Percentiles rank a stretch among this genome's conserved stretches.
Conservation (phyloP, 53 echinoderm and acorn worm genomes). For the Holothuria leucospilota region DNA sequence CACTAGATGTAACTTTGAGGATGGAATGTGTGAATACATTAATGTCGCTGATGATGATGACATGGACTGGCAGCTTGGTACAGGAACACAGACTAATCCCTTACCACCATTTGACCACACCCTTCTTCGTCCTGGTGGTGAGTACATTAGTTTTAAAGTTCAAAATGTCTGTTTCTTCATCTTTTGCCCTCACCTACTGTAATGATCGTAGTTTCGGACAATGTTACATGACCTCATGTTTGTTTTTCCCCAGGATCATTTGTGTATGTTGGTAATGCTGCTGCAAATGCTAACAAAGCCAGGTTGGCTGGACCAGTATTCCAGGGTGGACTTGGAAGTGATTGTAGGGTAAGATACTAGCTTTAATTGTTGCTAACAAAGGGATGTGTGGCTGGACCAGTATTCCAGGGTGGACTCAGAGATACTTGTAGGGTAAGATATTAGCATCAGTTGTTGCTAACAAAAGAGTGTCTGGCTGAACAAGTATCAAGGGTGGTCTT, state of each 20-base stretch:
- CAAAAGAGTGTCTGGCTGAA: no score
- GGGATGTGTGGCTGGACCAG: no score
- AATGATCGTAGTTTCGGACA: no score
- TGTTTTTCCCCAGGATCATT: not conserved
- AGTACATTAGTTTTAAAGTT: not conserved
- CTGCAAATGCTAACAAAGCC: slow-evolving; percentile 31
- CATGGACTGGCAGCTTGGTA: not conserved
- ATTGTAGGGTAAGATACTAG: not conserved
- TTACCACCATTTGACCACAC: slow-evolving; percentile 38
- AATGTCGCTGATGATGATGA: slow-evolving; percentile 40
- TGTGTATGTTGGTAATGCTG: slow-evolving; percentile 44
- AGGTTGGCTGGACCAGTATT: slow-evolving; percentile 19
- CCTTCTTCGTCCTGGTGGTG: slow-evolving; percentile 19
- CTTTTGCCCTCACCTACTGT: no score
- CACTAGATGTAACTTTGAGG: slow-evolving; percentile 80
- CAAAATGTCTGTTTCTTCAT: no score
- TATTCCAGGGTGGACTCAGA: no score
- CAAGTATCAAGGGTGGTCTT: no score
- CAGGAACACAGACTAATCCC: slow-evolving; percentile 30
- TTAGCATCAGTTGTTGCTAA: no score
- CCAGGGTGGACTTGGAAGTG: not conserved
- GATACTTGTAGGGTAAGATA: no score
- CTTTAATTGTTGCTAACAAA: no score
- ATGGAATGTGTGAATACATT: slow-evolving; percentile 80
- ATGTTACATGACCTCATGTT: no score